Evolutionary conservation across 2,797 vertebrate species (phyloP).

Genomic region (Melanotaenia pygmaea): DNA sequence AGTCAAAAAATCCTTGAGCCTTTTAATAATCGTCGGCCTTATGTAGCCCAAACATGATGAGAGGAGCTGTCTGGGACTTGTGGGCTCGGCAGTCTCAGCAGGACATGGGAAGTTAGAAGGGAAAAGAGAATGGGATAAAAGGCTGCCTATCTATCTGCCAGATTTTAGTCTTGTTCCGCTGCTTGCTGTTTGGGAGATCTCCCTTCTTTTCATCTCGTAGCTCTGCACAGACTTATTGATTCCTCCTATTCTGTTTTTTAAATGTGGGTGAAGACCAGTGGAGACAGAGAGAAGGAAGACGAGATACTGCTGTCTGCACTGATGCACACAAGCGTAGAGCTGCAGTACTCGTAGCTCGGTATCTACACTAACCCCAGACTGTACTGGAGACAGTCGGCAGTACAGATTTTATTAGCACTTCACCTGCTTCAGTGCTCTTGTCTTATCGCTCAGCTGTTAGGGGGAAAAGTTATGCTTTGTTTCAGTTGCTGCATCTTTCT

Average conservation of each 20-base stretch:
- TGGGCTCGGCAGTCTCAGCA: conserved; percentile 61
- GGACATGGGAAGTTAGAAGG: conserved; percentile 56
- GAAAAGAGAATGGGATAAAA: conserved; percentile 54
- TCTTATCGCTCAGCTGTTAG: conserved; percentile 73
- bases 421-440: conserved; percentile 69
- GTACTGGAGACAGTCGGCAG: conserved; percentile 81
- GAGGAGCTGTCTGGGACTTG: conserved; percentile 63
- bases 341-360: conserved; percentile 75
- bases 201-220: conserved; percentile 52
- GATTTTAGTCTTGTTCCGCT: conserved; percentile 57
- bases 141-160: conserved; percentile 46
- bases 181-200: conserved; percentile 43
- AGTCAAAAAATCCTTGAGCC: conserved; percentile 65
- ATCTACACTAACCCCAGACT: conserved; percentile 76
- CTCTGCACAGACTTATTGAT: conserved; percentile 72
- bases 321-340: conserved; percentile 57
- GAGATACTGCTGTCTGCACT: conserved; percentile 83
- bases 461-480: conserved; percentile 67
- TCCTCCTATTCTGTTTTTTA: conserved; percentile 56
- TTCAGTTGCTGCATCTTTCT: conserved; percentile 51
- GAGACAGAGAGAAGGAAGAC: conserved; percentile 70
- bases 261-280: conserved; percentile 79
- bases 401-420: conserved; percentile 83
- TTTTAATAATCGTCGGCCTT: conserved; percentile 78
- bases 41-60: conserved; percentile 67